A percentile compares a stretch with the other conserved stretches of the same genome.
phyloP scores from a whole-genome alignment of 2,888 invertebrate species.

The Napeogenes inachia region DNA sequence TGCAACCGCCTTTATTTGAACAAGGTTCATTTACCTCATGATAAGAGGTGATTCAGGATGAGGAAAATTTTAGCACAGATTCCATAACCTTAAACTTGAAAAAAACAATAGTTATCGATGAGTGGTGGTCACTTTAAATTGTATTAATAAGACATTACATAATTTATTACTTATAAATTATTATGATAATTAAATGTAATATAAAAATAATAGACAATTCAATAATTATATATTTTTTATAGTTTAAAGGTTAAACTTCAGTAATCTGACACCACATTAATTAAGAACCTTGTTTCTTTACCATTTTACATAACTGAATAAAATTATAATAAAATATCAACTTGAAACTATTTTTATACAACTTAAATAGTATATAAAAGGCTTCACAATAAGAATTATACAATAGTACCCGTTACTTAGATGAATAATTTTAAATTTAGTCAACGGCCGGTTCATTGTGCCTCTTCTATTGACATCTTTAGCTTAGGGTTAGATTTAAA shows the following conservation, averaged over 20 bases:
- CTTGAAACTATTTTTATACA: too few relatives aligned
- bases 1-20: constrained; percentile 25
- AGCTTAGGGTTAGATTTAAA: constrained; percentile 62
- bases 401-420: constrained; percentile 42
- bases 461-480: constrained; percentile 62
- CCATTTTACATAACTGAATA: constrained; percentile 1
- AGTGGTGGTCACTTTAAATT: neutral
- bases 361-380: too few relatives aligned
- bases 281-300: neutral
- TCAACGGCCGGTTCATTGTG: constrained; percentile 67
- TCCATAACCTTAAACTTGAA: constrained; percentile 29
- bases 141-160: too few relatives aligned
- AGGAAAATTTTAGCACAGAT: constrained; percentile 26
- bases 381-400: too few relatives aligned
- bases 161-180: too few relatives aligned
- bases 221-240: constrained; percentile 3
- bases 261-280: too few relatives aligned
- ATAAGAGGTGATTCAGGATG: constrained; percentile 31
- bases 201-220: too few relatives aligned
- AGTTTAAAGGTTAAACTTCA: neutral
- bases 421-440: constrained; percentile 61
- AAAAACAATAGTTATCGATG: constrained; percentile 9
- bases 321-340: constrained; percentile 15
- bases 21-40: constrained; percentile 33
- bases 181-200: too few relatives aligned